These are phyloP conservation scores for Stenichneumon culpator DNA, from an alignment of 2,888 invertebrate species.

Conservation along the genomic window DNA sequence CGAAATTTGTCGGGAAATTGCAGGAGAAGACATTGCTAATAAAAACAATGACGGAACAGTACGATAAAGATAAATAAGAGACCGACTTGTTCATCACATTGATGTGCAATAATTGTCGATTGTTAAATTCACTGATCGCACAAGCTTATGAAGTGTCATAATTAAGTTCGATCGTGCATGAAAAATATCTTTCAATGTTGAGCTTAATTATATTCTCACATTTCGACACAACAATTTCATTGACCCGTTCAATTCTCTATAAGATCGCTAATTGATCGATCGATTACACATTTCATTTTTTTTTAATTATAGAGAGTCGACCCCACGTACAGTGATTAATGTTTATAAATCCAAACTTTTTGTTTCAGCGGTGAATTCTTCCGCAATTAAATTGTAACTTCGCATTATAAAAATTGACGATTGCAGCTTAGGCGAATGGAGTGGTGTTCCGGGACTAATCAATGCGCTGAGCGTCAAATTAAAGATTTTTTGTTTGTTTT, in stretches of 20 bases:
- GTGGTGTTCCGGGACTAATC: conserved; percentile 63
- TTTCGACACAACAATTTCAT: not conserved
- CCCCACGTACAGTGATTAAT: conserved; percentile 8
- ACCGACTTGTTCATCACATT: conserved; percentile 13
- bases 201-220: not conserved
- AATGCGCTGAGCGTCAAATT: conserved; percentile 43
- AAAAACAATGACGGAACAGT: conserved; percentile 12
- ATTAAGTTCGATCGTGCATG: conserved; percentile 19
- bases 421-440: conserved; percentile 47
- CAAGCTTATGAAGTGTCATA: conserved; percentile 33
- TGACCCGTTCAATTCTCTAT: not conserved
- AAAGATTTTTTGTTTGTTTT: not conserved
- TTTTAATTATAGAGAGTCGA: not conserved
- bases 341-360: conserved; percentile 36
- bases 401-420: conserved; percentile 33
- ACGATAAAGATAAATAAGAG: conserved; percentile 5
- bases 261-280: not conserved
- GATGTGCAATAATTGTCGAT: conserved; percentile 35
- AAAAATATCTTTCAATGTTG: not conserved
- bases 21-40: conserved; percentile 33
- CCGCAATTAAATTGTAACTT: conserved; percentile 47
- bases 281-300: not conserved
- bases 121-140: conserved; percentile 12
- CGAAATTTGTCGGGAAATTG: conserved; percentile 37
- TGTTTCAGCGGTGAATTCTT: conserved; percentile 51